Evolutionary conservation across 1,140 invertebrate species (phyloP).

Genomic region (Pseudomyrmex cubaensis): DNA sequence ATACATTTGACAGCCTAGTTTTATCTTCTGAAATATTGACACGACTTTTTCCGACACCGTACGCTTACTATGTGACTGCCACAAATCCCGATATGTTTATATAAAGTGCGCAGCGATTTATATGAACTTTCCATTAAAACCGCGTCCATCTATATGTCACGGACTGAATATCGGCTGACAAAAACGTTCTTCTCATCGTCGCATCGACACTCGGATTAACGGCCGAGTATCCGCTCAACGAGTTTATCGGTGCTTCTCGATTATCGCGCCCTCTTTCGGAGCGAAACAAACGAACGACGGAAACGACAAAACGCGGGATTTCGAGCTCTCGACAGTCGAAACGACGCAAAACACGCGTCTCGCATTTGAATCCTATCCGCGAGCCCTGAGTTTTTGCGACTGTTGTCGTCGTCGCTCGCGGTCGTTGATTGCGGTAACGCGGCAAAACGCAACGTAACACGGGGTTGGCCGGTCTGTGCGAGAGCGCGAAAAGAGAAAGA

Average conservation of each 20-base stretch:
- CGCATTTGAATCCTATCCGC: conserved; percentile 22
- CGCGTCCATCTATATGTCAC: conserved; percentile 10
- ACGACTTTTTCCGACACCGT: not conserved
- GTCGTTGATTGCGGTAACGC: conserved; percentile 39
- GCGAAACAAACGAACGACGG: too few species aligned
- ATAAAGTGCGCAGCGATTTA: conserved; percentile 45
- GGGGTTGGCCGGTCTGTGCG: not conserved
- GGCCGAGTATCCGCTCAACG: conserved; percentile 32
- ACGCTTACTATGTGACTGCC: not conserved
- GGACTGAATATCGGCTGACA: conserved; percentile 50
- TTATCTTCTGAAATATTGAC: not conserved
- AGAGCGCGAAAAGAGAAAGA: not conserved
- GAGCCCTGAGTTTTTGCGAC: not conserved
- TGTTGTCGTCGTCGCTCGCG: not conserved
- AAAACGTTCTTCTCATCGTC: conserved; percentile 40
- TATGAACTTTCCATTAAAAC: conserved; percentile 45
- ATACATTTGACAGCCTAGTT: not conserved
- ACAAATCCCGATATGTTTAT: conserved; percentile 16
- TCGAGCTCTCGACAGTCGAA: not conserved
- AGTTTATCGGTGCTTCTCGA: conserved; percentile 45
- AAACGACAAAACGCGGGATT: not conserved
- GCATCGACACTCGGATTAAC: conserved; percentile 44
- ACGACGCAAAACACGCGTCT: conserved; percentile 6
- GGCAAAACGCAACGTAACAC: too few species aligned
- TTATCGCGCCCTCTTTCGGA: conserved; percentile 28